Evolutionary conservation across 2,888 invertebrate genomes (phyloP).

Genomic region (Mamestra brassicae): DNA sequence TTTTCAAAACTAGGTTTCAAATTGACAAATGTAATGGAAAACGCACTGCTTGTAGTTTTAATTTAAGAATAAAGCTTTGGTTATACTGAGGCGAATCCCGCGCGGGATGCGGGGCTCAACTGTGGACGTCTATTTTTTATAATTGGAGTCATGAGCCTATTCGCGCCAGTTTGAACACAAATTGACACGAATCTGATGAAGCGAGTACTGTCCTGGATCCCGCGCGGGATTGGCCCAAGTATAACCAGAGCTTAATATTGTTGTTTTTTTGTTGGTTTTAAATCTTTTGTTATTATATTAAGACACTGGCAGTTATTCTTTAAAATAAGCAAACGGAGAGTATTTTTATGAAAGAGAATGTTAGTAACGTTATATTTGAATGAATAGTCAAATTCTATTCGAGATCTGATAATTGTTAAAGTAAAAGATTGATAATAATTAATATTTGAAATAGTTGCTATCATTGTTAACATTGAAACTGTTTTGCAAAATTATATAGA

Average conservation of each 20-base stretch:
- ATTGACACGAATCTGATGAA: background rate
- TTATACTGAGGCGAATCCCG: background rate
- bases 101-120: too few species aligned
- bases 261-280: slow-evolving; percentile 37
- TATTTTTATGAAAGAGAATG: slow-evolving; percentile 31
- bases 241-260: slow-evolving; percentile 12
- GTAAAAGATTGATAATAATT: slow-evolving; percentile 10
- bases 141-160: background rate
- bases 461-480: slow-evolving; percentile 55
- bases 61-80: slow-evolving; percentile 31
- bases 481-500: slow-evolving; percentile 60
- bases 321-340: slow-evolving; percentile 2
- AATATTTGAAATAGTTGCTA: slow-evolving; percentile 25
- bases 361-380: background rate
- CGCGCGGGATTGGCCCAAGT: background rate
- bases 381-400: slow-evolving; percentile 18
- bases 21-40: slow-evolving; percentile 41
- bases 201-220: too few species aligned
- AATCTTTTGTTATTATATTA: slow-evolving; percentile 37
- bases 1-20: background rate
- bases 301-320: slow-evolving; percentile 48
- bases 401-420: slow-evolving; percentile 44
- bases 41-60: slow-evolving; percentile 39
- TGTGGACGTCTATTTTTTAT: background rate
- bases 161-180: background rate